Evolutionary conservation across 2,888 invertebrate genomes (phyloP).

Genomic region (Sinelater perroti): DNA sequence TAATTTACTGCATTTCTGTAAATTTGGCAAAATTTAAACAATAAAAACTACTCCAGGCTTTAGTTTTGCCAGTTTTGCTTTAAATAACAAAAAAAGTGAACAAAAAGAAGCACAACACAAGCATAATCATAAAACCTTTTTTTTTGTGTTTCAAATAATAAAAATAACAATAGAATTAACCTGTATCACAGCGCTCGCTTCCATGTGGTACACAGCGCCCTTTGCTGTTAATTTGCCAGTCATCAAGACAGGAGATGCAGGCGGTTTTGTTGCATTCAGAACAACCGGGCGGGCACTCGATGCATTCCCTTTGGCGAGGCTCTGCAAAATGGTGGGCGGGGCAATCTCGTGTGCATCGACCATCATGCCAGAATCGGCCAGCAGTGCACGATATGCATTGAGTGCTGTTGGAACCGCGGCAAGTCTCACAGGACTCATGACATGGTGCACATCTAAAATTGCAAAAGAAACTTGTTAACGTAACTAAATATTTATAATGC

Average conservation of each 20-base stretch:
- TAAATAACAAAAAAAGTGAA: no score
- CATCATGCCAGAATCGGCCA: constrained; percentile 75
- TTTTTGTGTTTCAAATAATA: no score
- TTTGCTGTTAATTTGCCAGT: constrained; percentile 81
- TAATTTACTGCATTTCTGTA: no score
- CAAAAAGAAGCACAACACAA: no score
- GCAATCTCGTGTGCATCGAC: constrained; percentile 76
- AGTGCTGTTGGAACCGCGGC: constrained; percentile 77
- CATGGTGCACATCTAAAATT: constrained; percentile 82
- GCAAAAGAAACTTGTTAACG: no score
- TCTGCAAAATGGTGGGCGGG: constrained; percentile 80
- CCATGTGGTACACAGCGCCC: constrained; percentile 77
- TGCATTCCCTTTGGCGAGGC: constrained; percentile 80
- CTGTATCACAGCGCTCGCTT: constrained; percentile 73
- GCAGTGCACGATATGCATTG: constrained; percentile 85
- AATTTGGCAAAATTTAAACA: no score
- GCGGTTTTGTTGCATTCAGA: constrained; percentile 76
- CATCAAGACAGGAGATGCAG: constrained; percentile 77
- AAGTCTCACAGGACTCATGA: constrained; percentile 82
- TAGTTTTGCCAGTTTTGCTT: no score
- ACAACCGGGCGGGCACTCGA: constrained; percentile 82
- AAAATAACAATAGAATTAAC: constrained; percentile 54
- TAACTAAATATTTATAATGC: background rate
- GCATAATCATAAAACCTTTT: no score
- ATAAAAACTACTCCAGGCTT: no score